These are phyloP conservation scores for Labeo rohita DNA, from an alignment of 2,113 vertebrate species.

Conservation along the genomic window DNA sequence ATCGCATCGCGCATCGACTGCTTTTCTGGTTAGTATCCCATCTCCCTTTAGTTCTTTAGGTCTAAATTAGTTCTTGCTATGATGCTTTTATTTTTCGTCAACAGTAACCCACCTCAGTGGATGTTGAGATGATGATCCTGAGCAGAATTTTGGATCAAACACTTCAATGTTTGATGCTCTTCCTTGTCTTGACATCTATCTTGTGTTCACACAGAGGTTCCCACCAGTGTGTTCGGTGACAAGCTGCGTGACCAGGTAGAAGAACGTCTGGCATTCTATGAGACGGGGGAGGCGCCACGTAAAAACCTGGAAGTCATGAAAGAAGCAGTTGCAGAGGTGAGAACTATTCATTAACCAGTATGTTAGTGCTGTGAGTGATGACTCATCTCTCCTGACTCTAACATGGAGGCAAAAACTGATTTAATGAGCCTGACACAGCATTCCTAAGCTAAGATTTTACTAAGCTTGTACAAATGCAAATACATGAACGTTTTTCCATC, in stretches of 20 bases:
- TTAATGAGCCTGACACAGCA: constrained; percentile 96
- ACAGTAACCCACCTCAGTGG: constrained; percentile 88
- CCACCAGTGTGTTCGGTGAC: constrained; percentile 90
- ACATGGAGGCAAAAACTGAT: constrained; percentile 87
- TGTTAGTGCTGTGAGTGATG: constrained; percentile 82
- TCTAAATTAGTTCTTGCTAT: constrained; percentile 71
- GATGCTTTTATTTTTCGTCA: constrained; percentile 99
- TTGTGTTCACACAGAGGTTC: constrained; percentile 78
- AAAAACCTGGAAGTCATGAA: constrained; percentile 97
- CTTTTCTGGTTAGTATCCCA: constrained; percentile 85
- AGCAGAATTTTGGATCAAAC: constrained; percentile 68
- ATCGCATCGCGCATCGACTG: constrained; percentile 96
- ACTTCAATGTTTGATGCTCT: background rate
- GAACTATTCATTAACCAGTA: background rate
- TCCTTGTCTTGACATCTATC: background rate
- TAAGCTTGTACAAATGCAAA: background rate
- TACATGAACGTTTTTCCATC: accelerated
- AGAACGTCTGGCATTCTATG: constrained; percentile 91
- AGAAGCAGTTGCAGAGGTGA: constrained; percentile 86
- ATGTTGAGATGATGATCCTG: constrained; percentile 86
- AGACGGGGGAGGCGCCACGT: constrained; percentile 87
- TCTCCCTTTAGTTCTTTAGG: background rate
- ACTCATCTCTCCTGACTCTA: constrained; percentile 72
- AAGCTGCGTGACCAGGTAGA: constrained; percentile 93
- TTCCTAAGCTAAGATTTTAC: accelerated